phyloP scores from a whole-genome alignment of 1,140 invertebrate species.

The Caenorhabditis briggsae region DNA sequence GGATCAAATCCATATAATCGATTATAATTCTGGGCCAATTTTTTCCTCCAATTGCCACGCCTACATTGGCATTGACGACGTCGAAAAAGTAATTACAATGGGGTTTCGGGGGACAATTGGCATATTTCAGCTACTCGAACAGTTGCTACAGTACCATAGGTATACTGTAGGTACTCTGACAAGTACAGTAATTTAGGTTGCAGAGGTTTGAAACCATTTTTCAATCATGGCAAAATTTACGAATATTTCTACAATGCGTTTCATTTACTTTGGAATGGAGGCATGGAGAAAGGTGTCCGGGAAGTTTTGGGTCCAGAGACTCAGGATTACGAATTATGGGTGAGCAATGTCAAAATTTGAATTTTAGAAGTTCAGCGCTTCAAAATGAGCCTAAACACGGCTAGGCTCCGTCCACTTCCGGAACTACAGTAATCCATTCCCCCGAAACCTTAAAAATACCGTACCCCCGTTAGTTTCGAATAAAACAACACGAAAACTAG shows the following conservation, averaged over 20 bases:
- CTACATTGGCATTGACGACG: conserved; percentile 34
- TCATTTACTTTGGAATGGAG: conserved; percentile 62
- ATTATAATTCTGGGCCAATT: neutral
- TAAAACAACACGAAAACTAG: no score
- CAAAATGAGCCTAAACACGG: no score
- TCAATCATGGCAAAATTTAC: conserved; percentile 34
- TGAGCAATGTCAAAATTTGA: neutral
- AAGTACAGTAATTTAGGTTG: neutral
- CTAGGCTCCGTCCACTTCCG: no score
- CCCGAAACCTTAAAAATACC: neutral
- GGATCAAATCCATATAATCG: neutral
- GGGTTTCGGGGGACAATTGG: conserved; percentile 52
- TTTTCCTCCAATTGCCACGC: conserved; percentile 35
- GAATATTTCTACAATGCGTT: conserved; percentile 66
- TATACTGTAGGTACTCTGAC: neutral
- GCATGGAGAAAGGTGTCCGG: conserved; percentile 47
- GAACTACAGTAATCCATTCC: no score
- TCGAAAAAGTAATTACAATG: conserved; percentile 44
- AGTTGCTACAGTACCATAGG: conserved; percentile 20
- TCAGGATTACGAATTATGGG: conserved; percentile 59
- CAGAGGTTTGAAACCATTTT: conserved; percentile 13
- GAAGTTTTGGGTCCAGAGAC: conserved; percentile 21
- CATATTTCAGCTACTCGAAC: conserved; percentile 20
- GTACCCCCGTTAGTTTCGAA: neutral
- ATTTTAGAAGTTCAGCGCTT: neutral